These are phyloP conservation scores for Anhinga rufa DNA, from an alignment of 2,113 vertebrate genomes.

Conservation along the genomic window DNA sequence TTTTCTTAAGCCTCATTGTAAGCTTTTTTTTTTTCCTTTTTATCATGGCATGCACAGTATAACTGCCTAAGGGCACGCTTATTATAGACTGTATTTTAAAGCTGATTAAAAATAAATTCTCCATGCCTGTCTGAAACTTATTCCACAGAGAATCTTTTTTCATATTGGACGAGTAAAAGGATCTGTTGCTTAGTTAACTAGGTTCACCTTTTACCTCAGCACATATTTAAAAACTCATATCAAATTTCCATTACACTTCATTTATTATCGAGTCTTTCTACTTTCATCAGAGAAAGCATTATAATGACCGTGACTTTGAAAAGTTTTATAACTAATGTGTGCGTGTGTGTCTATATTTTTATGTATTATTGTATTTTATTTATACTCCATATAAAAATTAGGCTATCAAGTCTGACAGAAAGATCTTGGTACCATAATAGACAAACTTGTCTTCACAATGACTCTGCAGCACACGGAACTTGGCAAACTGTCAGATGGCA, in stretches of 20 bases:
- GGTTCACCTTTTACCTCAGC: constrained; percentile 60
- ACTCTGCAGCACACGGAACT: not conserved
- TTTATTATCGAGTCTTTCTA: constrained; percentile 37
- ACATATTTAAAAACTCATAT: constrained; percentile 20
- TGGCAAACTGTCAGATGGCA: constrained; percentile 32
- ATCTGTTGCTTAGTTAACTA: constrained; percentile 59
- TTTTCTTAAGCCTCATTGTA: constrained; percentile 33
- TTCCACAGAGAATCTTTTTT: constrained; percentile 53
- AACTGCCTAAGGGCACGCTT: constrained; percentile 32
- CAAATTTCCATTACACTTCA: constrained; percentile 50
- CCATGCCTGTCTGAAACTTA: constrained; percentile 61
- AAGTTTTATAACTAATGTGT: not conserved
- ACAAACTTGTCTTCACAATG: not conserved
- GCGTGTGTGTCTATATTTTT: not conserved
- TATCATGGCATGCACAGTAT: constrained; percentile 29
- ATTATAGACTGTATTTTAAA: constrained; percentile 65
- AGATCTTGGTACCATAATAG: not conserved
- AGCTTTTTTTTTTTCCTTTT: not conserved
- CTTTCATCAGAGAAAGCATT: constrained; percentile 31
- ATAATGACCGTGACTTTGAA: constrained; percentile 16
- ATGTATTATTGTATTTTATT: not conserved
- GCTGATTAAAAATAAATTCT: constrained; percentile 71
- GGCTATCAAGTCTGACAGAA: constrained; percentile 4
- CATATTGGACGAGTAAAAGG: constrained; percentile 43
- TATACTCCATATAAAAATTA: not conserved